Base-by-base conservation (phyloP, 2,113 vertebrate genomes). In the Aspiorhynchus laticeps region DNA sequence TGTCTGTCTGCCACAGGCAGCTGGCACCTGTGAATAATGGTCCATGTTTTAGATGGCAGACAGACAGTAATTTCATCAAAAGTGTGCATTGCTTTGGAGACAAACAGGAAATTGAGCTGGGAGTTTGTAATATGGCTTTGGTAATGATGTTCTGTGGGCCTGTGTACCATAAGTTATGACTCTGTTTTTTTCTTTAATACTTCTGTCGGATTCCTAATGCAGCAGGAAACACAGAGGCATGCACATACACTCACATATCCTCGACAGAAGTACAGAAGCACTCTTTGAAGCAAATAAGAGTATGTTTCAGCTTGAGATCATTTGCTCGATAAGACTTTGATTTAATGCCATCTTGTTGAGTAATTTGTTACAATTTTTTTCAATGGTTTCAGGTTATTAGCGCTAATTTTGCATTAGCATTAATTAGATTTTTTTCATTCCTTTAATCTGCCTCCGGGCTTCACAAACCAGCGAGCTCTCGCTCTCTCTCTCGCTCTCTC, bases 321-420 rank as follows among this genome's bases (percentile, higher is more conserved):
- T 53, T 86, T 75, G 61, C 31, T 80, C 36, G 78, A 63, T 75
- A 75, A 85, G 69, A 74, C 65, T 80, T 85, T 74, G 78, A 85
- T 85, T 75, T 86, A 86, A 65, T 85, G 69, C 9, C 61, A 48
- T 71, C 21, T 65, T 65, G 61, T 63, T 63, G 61, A 87, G 48
- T 87, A 83, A 87, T 87, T 89, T 87, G 74, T 80, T 67, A 71
- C 11, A 10, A 82, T 85, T 87, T 65, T 12, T 36, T 46, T 17
- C 26, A 76, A 46, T 31, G 75, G 46, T 71, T 76, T 79, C 74
- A 78, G 86, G 74, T 87, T 76, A 87, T 87, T 87, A 78, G 46
- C 4, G 74, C 87, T 65, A 83, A 83, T 69, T 83, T 71, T 83
- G 61, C 26, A 59, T 84, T 71, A 36, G 31, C 28, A 71, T 48